Base-by-base conservation (phyloP, 23 tunicate species). In the Styela plicata region DNA sequence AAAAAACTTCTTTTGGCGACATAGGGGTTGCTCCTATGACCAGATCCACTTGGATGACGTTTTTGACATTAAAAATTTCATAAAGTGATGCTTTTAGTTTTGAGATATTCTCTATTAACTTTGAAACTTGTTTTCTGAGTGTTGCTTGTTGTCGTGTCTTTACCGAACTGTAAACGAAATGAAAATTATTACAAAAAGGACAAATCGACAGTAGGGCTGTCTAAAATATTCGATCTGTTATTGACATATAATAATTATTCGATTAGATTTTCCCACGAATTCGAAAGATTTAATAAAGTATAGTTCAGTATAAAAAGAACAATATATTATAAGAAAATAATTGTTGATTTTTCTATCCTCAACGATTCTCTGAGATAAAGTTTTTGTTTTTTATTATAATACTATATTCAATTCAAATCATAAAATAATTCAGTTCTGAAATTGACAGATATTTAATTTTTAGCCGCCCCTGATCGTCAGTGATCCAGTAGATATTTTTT, bases 1-100 rank as follows among this genome's bases (percentile, higher is more conserved):
- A 71, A 30, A 28, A 71, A 71, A 71, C 29, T 30, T 71, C 77
- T 71, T 34, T 71, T 22, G 77, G 34, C 3, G 77, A 71, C 29
- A 29, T 71, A 33, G 77, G 77, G 5, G 77, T 71, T 34, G 77
- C 36, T 29, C 77, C 77, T 3, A 71, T 27, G 5, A 33, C 26
- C 5, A 71, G 34, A 34, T 71, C 36, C 26, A 71, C 37, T 30
- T 71, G 36, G 32, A 28, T 17, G 5, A 27, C 5, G 35, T 32
- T 17, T 13, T 34, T 34, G 3, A 5, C 3, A 21, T 20, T 28
- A 36, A 71, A 71, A 31, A 34, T 34, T 18, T 33, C 32, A 3
- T 27, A 21, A 16, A 71, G 23, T 16, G 34, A 71, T 3, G 26
- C 17, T 29, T 71, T 18, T 3, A 32, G 24, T 3, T 32, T 71